Conservation (phyloP, 2,797 vertebrate species). For the Leptatherina wallacei region DNA sequence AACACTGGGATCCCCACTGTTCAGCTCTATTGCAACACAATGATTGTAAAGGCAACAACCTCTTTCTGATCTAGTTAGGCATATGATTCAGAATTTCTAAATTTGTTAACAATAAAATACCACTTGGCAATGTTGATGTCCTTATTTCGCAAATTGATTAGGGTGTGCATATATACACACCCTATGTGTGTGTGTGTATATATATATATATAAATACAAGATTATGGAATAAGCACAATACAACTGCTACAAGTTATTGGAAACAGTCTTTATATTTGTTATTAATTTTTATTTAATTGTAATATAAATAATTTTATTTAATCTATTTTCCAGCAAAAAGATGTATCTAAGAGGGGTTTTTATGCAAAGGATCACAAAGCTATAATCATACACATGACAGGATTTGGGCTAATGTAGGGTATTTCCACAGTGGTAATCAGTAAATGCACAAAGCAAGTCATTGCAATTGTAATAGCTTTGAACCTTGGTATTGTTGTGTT, state of each 20-base stretch:
- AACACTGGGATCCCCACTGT: background rate
- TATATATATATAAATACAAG: too few relatives aligned
- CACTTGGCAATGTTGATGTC: background rate
- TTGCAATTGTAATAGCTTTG: constrained; percentile 56
- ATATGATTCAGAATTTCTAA: constrained; percentile 27
- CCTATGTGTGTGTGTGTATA: too few relatives aligned
- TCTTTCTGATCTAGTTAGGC: constrained; percentile 32
- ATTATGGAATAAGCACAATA: too few relatives aligned
- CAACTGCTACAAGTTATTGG: background rate
- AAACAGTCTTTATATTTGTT: background rate
- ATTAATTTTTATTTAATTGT: background rate
- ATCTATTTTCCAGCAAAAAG: constrained; percentile 18
- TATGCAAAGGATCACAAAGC: constrained; percentile 24
- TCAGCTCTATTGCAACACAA: background rate
- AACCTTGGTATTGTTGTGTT: constrained; percentile 52
- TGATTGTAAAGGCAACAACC: constrained; percentile 10
- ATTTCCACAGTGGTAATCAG: constrained; percentile 67
- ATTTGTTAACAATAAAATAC: background rate
- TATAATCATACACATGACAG: constrained; percentile 51
- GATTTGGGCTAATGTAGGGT: constrained; percentile 41
- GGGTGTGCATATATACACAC: too few relatives aligned
- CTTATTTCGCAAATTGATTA: background rate
- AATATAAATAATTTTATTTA: background rate
- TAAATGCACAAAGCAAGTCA: constrained; percentile 67
- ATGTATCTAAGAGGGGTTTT: constrained; percentile 24